Conservation (phyloP, 2,113 vertebrate genomes). For the Gobiocypris rarus region DNA sequence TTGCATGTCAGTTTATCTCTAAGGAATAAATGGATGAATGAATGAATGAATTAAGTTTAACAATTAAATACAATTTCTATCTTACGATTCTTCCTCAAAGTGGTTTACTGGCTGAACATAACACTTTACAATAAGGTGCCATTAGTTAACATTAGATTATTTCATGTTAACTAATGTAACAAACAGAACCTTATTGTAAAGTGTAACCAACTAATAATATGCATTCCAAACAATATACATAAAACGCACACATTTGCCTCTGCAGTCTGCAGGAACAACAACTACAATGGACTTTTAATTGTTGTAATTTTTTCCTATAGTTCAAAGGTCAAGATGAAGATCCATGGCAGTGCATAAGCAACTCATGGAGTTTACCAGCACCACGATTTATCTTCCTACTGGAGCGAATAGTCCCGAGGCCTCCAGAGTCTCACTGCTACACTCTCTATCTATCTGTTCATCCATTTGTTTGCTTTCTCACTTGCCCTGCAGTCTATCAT, state of each 20-base stretch:
- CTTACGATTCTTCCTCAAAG: too few relatives aligned
- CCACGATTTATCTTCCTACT: constrained; percentile 44
- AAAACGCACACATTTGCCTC: not conserved
- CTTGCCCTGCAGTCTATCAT: constrained; percentile 48
- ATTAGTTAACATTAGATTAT: too few relatives aligned
- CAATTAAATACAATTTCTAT: too few relatives aligned
- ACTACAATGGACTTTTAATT: constrained; percentile 27
- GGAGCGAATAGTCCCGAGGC: constrained; percentile 43
- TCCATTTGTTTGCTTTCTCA: constrained; percentile 35
- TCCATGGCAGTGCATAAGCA: not conserved
- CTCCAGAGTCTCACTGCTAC: constrained; percentile 7
- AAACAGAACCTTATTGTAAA: not conserved
- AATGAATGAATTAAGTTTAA: too few relatives aligned
- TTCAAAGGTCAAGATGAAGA: constrained; percentile 41
- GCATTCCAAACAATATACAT: not conserved
- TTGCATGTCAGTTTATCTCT: too few relatives aligned
- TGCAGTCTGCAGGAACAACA: not conserved
- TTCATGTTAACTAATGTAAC: not conserved
- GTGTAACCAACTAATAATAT: not conserved
- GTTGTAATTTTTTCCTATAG: constrained; percentile 2
- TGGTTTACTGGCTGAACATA: too few relatives aligned
- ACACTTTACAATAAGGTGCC: too few relatives aligned
- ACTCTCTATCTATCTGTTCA: constrained; percentile 16
- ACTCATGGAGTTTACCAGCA: not conserved
- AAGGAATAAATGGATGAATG: too few relatives aligned